A percentile compares a stretch with the other conserved stretches of the same genome.
These are phyloP conservation scores for Ophiodon elongatus DNA, from an alignment of 2,113 vertebrate species.

Conservation along the genomic window DNA sequence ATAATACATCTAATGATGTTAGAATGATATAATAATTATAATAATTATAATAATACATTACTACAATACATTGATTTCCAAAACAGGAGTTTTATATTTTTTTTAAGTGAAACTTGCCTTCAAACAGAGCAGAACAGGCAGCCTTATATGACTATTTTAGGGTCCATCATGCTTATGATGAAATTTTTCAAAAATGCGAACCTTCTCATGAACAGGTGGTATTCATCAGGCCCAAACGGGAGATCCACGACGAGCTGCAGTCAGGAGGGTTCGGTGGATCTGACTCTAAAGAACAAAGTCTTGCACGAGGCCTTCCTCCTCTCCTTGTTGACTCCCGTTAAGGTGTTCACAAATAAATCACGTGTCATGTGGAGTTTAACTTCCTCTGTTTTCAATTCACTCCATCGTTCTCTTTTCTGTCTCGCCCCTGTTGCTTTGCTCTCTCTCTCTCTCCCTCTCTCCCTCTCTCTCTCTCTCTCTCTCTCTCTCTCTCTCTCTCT, in stretches of 20 bases:
- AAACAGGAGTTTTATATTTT: not conserved
- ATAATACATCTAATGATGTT: too few relatives aligned
- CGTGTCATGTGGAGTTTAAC: not conserved
- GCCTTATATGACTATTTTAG: not conserved
- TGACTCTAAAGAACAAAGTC: not conserved
- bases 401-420: too few relatives aligned
- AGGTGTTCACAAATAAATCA: not conserved
- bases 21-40: not conserved
- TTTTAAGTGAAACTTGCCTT: not conserved
- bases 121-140: not conserved
- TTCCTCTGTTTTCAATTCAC: not conserved
- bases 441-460: not conserved
- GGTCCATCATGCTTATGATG: not conserved
- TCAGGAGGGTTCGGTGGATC: not conserved
- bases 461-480: not conserved
- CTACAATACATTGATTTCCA: not conserved
- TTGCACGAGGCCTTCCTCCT: not conserved
- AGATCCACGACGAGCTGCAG: not conserved
- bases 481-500: not conserved
- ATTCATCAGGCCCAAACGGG: not conserved
- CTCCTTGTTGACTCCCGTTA: not conserved
- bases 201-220: not conserved
- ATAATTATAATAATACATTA: too few relatives aligned
- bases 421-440: not conserved
- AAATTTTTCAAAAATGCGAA: not conserved